phyloP scores from a whole-genome alignment of 2,888 invertebrate species.

The Pyrochroa serraticornis region DNA sequence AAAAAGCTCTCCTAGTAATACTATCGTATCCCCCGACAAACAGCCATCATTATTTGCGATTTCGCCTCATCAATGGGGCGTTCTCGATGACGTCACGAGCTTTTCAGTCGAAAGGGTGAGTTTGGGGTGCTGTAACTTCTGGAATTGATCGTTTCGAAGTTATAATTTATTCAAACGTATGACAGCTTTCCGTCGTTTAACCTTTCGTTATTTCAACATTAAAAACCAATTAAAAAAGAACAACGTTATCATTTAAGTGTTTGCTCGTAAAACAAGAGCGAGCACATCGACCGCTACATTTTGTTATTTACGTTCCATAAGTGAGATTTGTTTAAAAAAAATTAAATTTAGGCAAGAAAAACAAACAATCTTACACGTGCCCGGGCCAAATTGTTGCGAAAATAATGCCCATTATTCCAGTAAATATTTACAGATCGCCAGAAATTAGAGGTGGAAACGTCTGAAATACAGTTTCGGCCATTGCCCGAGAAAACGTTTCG shows the following conservation, averaged over 20 bases:
- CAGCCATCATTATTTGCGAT: slow-evolving; percentile 2
- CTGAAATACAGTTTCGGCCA: no score
- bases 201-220: slow-evolving; percentile 30
- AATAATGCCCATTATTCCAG: slow-evolving; percentile 16
- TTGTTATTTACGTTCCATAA: neutral
- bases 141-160: neutral
- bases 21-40: neutral
- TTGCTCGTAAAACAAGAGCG: slow-evolving; percentile 18
- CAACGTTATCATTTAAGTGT: slow-evolving; percentile 21
- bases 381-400: neutral
- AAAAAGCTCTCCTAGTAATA: slow-evolving; percentile 14
- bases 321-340: slow-evolving; percentile 12
- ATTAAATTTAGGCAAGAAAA: slow-evolving; percentile 16
- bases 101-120: no score
- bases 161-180: slow-evolving; percentile 23
- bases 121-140: no score
- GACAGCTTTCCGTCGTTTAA: slow-evolving; percentile 2
- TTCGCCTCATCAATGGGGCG: neutral
- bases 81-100: no score
- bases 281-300: slow-evolving; percentile 17
- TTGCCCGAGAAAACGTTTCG: no score
- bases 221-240: slow-evolving; percentile 26
- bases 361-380: slow-evolving; percentile 10
- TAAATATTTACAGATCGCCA: slow-evolving; percentile 13
- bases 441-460: no score